Evolutionary conservation across 2,797 vertebrate species (phyloP).

Genomic region (Danio aesculapii): DNA sequence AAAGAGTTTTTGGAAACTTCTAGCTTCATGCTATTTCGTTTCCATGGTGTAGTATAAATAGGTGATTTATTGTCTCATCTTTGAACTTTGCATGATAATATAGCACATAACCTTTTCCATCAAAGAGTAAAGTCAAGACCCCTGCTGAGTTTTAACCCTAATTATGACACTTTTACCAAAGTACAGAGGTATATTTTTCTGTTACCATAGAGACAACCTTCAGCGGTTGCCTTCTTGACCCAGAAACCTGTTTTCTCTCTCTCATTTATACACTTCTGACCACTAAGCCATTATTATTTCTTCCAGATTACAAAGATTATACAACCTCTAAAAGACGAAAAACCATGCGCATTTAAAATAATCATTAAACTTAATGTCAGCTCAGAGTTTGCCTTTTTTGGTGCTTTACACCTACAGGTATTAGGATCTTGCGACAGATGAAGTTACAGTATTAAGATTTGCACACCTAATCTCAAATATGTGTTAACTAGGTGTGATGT

Average conservation of each 20-base stretch:
- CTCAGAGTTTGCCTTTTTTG: neutral
- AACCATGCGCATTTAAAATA: neutral
- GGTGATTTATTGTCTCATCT: slow-evolving; percentile 19
- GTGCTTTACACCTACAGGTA: neutral
- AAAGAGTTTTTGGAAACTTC: neutral
- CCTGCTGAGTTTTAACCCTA: slow-evolving; percentile 50
- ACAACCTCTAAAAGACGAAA: neutral
- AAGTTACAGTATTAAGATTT: neutral
- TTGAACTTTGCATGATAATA: slow-evolving; percentile 5
- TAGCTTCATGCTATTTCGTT: neutral
- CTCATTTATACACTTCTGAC: slow-evolving; percentile 8
- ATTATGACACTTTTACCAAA: slow-evolving; percentile 37
- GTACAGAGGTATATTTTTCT: slow-evolving; percentile 19
- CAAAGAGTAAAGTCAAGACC: slow-evolving; percentile 26
- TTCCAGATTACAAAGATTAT: neutral
- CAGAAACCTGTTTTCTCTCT: slow-evolving; percentile 54
- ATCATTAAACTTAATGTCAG: neutral
- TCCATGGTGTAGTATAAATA: neutral
- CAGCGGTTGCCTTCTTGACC: slow-evolving; percentile 40
- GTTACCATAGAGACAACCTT: slow-evolving; percentile 48
- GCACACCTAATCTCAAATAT: neutral
- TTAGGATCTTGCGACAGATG: neutral
- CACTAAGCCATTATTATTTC: neutral
- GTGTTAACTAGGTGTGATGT: neutral
- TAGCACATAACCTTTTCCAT: slow-evolving; percentile 23